Base-by-base conservation (phyloP, 2,797 vertebrate genomes). In the Sandelia bainsii region DNA sequence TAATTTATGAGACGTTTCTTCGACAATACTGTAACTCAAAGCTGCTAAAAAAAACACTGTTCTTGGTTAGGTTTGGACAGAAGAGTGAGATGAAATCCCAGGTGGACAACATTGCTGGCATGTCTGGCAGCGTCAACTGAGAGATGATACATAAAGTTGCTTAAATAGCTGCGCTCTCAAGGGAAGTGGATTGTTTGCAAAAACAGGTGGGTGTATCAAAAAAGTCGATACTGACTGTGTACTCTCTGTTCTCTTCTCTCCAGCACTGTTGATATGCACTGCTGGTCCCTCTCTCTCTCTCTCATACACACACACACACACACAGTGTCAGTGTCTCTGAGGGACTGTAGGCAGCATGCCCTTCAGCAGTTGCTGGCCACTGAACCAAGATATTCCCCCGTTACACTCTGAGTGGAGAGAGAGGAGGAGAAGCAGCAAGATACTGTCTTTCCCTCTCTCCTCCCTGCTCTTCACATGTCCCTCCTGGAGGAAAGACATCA, bases 361-460 rank as follows among this genome's bases (percentile, higher is more conserved):
- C 82, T 85, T 88, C 83, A 87, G 80, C 82, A 58, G 68, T 64
- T 60, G 69, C 73, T 77, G 77, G 62, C 73, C 72, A 80, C 53
- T 85, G 80, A 88, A 84, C 87, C 72, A 59, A 73, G 78, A 86
- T 73, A 75, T 87, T 78, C 61, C 67, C 76, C 76, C 20, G 71
- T 77, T 69, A 82, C 2, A 8, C 66, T 70, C 59, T 54, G 58
- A 80, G 63, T 27, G 50, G 27, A 45, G 72, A 57, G 67, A 69
- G 57, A 22, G 50, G 73, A 44, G 45, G 58, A 17, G 58, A 60
- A 53, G 65, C 64, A 56, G 71, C 45, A 69, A 62, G 66, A 70
- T 45, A 12, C 73, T 37, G 49, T 74, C 32, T 48, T 54, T 56
- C 27, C 27, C 60, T 69, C 45, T 70, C 62, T 75, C 72, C 64